A percentile compares a stretch with the other conserved stretches of the same genome.
Evolutionary conservation across 2,888 invertebrate species (phyloP).

Genomic region (Trachelus iudaicus): DNA sequence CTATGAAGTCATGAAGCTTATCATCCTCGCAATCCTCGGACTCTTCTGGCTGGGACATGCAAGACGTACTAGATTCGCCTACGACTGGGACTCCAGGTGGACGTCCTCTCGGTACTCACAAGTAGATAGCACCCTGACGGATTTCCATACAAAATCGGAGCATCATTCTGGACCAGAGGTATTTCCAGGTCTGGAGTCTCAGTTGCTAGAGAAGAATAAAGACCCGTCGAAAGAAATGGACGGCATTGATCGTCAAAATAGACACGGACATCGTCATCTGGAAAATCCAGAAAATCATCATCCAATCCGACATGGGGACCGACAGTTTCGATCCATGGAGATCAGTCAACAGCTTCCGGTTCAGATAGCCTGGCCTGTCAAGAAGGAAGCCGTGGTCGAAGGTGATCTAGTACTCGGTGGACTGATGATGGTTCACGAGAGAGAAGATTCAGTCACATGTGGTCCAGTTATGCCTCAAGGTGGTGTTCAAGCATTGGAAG

Average conservation of each 20-base stretch:
- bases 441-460: conserved; percentile 88
- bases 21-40: conserved; percentile 38
- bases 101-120: too few relatives aligned
- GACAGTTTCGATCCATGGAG: conserved; percentile 49
- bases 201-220: background rate
- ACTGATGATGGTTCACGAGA: conserved; percentile 94
- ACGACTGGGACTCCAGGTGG: conserved; percentile 13
- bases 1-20: conserved; percentile 56
- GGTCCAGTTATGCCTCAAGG: conserved; percentile 96
- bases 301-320: conserved; percentile 51
- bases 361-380: conserved; percentile 79
- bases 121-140: background rate
- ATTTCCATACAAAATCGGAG: conserved; percentile 5
- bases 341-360: conserved; percentile 26
- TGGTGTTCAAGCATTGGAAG: conserved; percentile 87
- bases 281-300: conserved; percentile 52
- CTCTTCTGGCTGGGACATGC: conserved; percentile 36
- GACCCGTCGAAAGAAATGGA: conserved; percentile 5
- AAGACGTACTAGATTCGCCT: conserved; percentile 13
- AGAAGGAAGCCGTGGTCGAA: conserved; percentile 86
- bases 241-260: background rate
- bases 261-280: conserved; percentile 25
- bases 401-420: conserved; percentile 91
- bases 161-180: background rate
- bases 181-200: background rate